Evolutionary conservation across 2,888 invertebrate species (phyloP), one percentile per base, ranked within the genome.

Genomic region (Oxyteleia sp.): DNA sequence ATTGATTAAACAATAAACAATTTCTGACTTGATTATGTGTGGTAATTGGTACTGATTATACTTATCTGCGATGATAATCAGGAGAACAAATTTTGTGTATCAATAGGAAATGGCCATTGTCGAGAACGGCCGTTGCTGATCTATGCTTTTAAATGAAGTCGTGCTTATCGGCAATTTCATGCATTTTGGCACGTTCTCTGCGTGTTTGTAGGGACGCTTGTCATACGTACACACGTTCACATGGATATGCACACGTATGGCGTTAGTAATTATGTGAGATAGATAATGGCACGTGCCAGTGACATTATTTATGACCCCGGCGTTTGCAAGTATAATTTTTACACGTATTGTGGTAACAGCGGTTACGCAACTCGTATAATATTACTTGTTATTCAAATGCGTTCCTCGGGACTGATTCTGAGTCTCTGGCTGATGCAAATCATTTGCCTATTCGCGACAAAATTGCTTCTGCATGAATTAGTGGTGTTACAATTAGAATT

Each of bases 261-360:
- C 64, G 53, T 51, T 43, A 43, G 83, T 85, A 87, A 87, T 88
- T 87, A 86, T 78, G 84, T 83, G 72, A 86, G 87, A 75, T 84
- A 88, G 87, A 90, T 89, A 91, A 90, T 88, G 88, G 89, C 90
- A 90, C 89, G 91, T 90, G 90, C 88, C 87, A 72, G 82, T 90
- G 89, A 91, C 91, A 89, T 90, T 91, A 91, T 89, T 91, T 89
- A 90, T 86, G 89, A 84, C 84, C 84, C 69, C 82, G 72, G 72
- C 85, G 88, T 91, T 90, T 90, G 90, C 91, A 91, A 90, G 91
- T 90, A 91, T 90, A 90, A 91, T 91, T 91, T 90, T 89, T 89
- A 90, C 90, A 89, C 89, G 89, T 89, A 84, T 85, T 81, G 82
- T 86, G 84, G 87, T 80, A 82, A 82, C 82, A 43, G 72, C 69